Base-by-base conservation (phyloP, 2,113 vertebrate species). In the Forbesichthys papilliferus region DNA sequence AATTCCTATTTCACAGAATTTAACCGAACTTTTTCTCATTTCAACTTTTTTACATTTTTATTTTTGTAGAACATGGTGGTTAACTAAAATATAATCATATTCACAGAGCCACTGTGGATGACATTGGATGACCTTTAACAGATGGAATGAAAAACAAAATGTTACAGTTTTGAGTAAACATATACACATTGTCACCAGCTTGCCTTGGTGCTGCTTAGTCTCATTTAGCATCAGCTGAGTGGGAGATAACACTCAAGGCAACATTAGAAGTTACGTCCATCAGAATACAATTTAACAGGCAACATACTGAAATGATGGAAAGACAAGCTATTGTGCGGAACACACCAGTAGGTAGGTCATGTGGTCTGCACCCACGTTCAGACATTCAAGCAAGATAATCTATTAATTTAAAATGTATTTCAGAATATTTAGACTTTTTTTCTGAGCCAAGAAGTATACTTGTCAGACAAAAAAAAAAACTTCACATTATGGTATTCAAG, bases 401-500 rank as follows among this genome's bases (percentile, higher is more conserved):
- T 79, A 81, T 80, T 85, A 27, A 27, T 27, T 27, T 27, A 27
- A 27, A 27, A 27, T 27, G 81, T 70, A 82, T 27, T 27, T 27
- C 27, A 27, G 27, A 27, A 83, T 74, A 85, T 84, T 77, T 89
- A 71, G 62, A 82, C 83, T 80, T 80, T 74, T 60, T 89, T 78
- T 86, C 87, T 86, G 86, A 89, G 90, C 92, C 92, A 91, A 91
- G 90, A 94, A 92, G 90, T 93, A 92, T 94, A 88, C 74, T 78
- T 84, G 77, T 86, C 84, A 88, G 84, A 57, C 85, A 80, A 42
- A 74, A 85, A 90, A 85, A 93, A 67, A 90, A 90, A 91, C 93
- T 98, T 97, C 96, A 96, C 96, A 97, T 97, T 96, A 95, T 92
- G 86, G 91, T 95, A 94, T 95, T 95, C 97, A 98, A 98, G 96